Percentiles rank a stretch among this genome's conserved stretches.
phyloP scores from a whole-genome alignment of 2,888 invertebrate genomes.

The Limnephilus marmoratus region DNA sequence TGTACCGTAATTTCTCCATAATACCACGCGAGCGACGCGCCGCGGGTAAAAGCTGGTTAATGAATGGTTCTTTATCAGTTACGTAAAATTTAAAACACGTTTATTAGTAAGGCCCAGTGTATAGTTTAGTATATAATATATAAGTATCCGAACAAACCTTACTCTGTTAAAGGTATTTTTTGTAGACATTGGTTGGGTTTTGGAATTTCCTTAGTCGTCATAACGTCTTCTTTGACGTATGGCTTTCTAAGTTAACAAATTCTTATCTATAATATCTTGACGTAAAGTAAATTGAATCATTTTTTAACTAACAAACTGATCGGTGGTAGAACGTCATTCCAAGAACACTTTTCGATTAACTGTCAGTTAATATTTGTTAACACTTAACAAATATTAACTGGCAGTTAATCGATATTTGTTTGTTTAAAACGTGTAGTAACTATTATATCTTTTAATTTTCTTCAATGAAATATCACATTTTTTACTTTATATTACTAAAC shows the following conservation, averaged over 20 bases:
- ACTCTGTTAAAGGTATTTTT: neutral
- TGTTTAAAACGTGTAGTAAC: too few species aligned
- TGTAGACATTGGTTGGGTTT: neutral
- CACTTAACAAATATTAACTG: neutral
- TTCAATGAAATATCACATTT: neutral
- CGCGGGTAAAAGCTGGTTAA: too few species aligned
- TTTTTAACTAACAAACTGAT: neutral
- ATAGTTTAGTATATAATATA: too few species aligned
- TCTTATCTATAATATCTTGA: neutral
- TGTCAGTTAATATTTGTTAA: too few species aligned
- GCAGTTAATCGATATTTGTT: neutral
- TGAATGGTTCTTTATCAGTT: too few species aligned
- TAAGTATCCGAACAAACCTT: neutral
- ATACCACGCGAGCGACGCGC: too few species aligned
- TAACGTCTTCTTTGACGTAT: neutral
- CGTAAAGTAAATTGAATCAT: neutral
- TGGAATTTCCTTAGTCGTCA: neutral
- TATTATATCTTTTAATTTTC: neutral
- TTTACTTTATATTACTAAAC: neutral
- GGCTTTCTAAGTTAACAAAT: neutral
- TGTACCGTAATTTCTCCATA: too few species aligned
- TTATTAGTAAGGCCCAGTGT: too few species aligned
- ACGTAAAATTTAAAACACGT: too few species aligned
- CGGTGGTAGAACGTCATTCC: neutral
- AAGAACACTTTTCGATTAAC: too few species aligned